phyloP scores from a whole-genome alignment of 2,888 invertebrate species.

The Beris morrisii region DNA sequence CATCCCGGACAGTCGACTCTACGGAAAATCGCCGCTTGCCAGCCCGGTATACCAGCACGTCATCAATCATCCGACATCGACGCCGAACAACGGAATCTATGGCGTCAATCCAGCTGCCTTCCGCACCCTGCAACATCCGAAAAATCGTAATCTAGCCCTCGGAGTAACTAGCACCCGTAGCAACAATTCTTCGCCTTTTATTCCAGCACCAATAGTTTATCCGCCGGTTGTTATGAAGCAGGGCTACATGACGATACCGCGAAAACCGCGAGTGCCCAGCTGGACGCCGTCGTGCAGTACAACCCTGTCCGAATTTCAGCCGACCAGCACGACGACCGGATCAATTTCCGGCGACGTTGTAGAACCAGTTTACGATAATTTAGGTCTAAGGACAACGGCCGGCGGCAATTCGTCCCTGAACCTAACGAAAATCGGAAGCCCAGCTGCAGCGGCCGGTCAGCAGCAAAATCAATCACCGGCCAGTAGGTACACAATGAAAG shows the following conservation, averaged over 20 bases:
- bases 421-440: conserved; percentile 67
- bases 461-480: conserved; percentile 45
- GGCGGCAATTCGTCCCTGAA: conserved; percentile 81
- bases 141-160: conserved; percentile 54
- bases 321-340: conserved; percentile 49
- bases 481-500: conserved; percentile 62
- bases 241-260: conserved; percentile 85
- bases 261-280: conserved; percentile 79
- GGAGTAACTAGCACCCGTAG: conserved; percentile 56
- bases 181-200: conserved; percentile 74
- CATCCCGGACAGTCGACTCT: conserved; percentile 62
- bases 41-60: conserved; percentile 66
- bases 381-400: conserved; percentile 81
- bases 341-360: conserved; percentile 49
- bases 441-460: conserved; percentile 30
- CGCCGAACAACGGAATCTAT: conserved; percentile 57
- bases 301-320: conserved; percentile 56
- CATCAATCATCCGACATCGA: conserved; percentile 49
- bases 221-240: conserved; percentile 64
- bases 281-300: conserved; percentile 70
- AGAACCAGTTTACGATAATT: conserved; percentile 81
- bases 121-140: conserved; percentile 78
- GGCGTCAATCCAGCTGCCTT: conserved; percentile 70
- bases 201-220: conserved; percentile 68
- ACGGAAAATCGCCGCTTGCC: conserved; percentile 57